Evolutionary conservation across 2,888 invertebrate genomes (phyloP).

Genomic region (Lasioglossum figueresi): DNA sequence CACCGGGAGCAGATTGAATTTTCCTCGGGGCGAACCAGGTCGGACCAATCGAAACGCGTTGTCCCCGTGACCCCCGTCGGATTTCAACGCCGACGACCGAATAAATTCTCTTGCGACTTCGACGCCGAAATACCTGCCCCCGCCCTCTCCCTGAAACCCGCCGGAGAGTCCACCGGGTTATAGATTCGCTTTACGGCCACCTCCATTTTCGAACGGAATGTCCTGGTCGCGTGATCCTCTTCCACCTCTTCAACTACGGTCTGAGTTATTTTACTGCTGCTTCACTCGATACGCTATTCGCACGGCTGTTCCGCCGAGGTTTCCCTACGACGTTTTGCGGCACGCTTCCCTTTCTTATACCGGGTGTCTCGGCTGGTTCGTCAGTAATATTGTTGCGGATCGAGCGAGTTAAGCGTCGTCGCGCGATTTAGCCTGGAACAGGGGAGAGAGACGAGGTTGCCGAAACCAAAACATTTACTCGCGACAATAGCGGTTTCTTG

Average conservation of each 20-base stretch:
- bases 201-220: neutral
- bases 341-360: neutral
- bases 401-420: no score
- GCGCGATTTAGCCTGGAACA: no score
- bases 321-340: neutral
- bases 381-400: no score
- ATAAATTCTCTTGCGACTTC: constrained; percentile 2
- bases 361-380: neutral
- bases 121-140: neutral
- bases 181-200: constrained; percentile 4
- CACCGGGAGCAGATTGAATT: constrained; percentile 45
- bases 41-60: constrained; percentile 34
- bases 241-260: neutral
- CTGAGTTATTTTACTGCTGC: constrained; percentile 3
- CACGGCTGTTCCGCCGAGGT: constrained; percentile 1
- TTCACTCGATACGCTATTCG: neutral
- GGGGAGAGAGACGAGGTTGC: no score
- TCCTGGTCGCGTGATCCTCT: neutral
- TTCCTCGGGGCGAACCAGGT: constrained; percentile 33
- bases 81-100: neutral
- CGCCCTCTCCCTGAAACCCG: neutral
- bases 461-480: no score
- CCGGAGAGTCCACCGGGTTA: neutral
- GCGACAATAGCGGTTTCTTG: no score
- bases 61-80: constrained; percentile 16